Percentiles rank a stretch among this genome's conserved stretches.
These are phyloP conservation scores for Chionoecetes opilio DNA, from an alignment of 1,140 invertebrate genomes.

Conservation along the genomic window DNA sequence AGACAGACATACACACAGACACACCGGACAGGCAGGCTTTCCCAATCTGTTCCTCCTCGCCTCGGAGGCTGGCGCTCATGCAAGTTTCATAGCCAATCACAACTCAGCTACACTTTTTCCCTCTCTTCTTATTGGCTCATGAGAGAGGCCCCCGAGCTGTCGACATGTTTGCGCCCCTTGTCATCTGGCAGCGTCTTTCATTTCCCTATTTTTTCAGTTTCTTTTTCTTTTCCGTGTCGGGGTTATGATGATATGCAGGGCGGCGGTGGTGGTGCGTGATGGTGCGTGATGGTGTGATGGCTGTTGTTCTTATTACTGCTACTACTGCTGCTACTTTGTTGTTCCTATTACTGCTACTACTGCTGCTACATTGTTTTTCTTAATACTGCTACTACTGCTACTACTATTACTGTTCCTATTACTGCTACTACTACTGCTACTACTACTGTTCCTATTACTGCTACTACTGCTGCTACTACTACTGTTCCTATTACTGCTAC, in stretches of 20 bases:
- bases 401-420: neutral
- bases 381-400: neutral
- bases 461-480: neutral
- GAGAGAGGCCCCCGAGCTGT: neutral
- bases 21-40: neutral
- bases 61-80: neutral
- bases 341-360: neutral
- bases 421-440: neutral
- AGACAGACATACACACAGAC: neutral
- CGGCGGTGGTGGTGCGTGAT: no score
- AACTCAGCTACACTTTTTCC: neutral
- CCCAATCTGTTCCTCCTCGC: no score
- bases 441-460: neutral
- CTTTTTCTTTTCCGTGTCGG: neutral
- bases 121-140: constrained; percentile 28
- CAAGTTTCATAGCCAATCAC: constrained; percentile 28
- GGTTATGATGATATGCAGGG: no score
- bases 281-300: no score
- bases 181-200: neutral
- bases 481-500: neutral
- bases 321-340: no score
- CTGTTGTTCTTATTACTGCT: no score
- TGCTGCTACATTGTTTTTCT: no score
- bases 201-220: neutral
- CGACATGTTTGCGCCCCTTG: neutral